Evolutionary conservation across 2,888 invertebrate genomes (phyloP).

Genomic region (Lasioglossum marginatum): DNA sequence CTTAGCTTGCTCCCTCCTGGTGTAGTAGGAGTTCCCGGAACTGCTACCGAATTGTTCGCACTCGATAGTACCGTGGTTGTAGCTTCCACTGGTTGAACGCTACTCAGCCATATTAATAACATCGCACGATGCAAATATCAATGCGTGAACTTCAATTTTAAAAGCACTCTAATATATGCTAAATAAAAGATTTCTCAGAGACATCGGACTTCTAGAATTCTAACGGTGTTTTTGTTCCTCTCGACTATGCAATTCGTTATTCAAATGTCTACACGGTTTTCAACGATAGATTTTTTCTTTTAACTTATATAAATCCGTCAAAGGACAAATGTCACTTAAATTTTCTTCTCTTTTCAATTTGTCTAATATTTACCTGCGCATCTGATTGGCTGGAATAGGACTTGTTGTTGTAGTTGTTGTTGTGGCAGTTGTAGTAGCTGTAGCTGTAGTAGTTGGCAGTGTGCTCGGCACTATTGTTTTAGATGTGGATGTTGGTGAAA

Average conservation of each 20-base stretch:
- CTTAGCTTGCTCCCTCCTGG: slow-evolving; percentile 90
- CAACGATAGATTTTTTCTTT: not conserved
- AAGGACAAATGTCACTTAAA: slow-evolving; percentile 24
- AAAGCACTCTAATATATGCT: slow-evolving; percentile 41
- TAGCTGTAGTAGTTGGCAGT: slow-evolving; percentile 84
- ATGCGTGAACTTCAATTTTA: slow-evolving; percentile 49
- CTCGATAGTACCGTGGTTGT: slow-evolving; percentile 79
- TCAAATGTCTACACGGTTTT: not conserved
- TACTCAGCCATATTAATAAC: slow-evolving; percentile 76
- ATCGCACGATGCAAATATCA: slow-evolving; percentile 65
- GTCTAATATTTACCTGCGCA: slow-evolving; percentile 80
- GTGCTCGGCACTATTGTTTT: slow-evolving; percentile 80
- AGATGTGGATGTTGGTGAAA: slow-evolving; percentile 79
- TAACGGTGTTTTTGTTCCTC: not conserved
- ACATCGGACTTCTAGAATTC: slow-evolving; percentile 2
- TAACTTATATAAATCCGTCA: not conserved
- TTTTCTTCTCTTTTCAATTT: not conserved
- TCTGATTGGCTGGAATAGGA: slow-evolving; percentile 84
- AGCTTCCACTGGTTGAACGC: slow-evolving; percentile 81
- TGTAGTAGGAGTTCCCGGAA: slow-evolving; percentile 87
- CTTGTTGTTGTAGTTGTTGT: slow-evolving; percentile 85
- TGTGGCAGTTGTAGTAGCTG: slow-evolving; percentile 84
- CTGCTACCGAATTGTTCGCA: slow-evolving; percentile 83
- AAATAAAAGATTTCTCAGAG: slow-evolving; percentile 7
- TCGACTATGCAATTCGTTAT: not conserved